These are phyloP conservation scores for Coracias cyanogaster DNA, from an alignment of 2,797 vertebrate genomes.

Conservation along the genomic window DNA sequence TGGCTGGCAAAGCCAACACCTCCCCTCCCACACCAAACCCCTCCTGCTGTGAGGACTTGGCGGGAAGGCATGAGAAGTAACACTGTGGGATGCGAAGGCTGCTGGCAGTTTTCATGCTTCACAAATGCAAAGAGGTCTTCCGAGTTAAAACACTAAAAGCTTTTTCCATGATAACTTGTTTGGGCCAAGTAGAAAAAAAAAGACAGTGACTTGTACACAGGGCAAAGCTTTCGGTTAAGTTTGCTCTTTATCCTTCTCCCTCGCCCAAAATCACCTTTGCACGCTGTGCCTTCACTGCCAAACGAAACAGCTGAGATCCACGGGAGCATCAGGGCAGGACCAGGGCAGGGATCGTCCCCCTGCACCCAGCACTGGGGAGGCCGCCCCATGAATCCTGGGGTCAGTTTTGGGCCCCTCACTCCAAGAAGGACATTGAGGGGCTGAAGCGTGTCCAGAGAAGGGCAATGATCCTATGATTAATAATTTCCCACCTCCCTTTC, in stretches of 20 bases:
- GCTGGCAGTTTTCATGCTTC: background rate
- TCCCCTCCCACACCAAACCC: background rate
- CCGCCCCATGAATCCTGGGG: background rate
- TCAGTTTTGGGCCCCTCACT: background rate
- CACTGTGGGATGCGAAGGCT: background rate
- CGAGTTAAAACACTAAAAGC: background rate
- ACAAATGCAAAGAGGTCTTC: background rate
- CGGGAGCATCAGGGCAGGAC: background rate
- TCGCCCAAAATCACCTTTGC: background rate
- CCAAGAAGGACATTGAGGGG: background rate
- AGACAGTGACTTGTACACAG: background rate
- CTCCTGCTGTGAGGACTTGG: rapidly evolving
- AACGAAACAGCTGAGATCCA: background rate
- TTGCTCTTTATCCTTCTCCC: background rate
- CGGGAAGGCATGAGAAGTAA: background rate
- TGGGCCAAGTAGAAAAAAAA: background rate
- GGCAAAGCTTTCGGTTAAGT: background rate
- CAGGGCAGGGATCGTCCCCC: background rate
- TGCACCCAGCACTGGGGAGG: background rate
- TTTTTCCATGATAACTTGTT: constrained; percentile 12
- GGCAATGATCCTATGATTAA: background rate
- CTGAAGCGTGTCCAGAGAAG: background rate
- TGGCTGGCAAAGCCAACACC: background rate
- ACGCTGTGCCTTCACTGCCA: rapidly evolving
- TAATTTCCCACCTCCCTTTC: background rate